A percentile compares a stretch with the other conserved stretches of the same genome.
phyloP scores from a whole-genome alignment of 1,140 invertebrate genomes.

The Lepidurus couesii region DNA sequence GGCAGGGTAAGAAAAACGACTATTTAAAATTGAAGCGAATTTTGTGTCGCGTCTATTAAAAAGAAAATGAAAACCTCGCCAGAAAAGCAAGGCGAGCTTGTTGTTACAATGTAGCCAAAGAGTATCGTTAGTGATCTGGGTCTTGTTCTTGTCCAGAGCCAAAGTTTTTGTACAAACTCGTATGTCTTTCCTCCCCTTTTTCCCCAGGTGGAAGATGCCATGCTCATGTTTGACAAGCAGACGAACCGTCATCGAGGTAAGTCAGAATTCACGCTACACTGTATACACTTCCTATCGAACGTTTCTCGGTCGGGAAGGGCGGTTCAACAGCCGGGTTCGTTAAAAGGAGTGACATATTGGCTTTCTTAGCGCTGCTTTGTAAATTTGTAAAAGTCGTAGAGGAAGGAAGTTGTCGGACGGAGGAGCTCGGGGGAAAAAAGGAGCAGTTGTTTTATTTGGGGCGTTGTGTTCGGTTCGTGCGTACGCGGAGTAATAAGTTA shows the following conservation, averaged over 20 bases:
- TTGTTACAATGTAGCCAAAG: not conserved
- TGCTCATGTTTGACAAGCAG: constrained; percentile 99
- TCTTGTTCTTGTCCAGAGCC: not conserved
- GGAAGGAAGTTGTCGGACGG: too few species aligned
- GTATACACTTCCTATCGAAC: not conserved
- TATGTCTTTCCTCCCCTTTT: constrained; percentile 42
- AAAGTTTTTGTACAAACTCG: constrained; percentile 20
- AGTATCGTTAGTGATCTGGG: not conserved
- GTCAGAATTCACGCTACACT: constrained; percentile 43
- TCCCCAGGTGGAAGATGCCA: constrained; percentile 98
- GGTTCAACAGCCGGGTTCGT: too few species aligned
- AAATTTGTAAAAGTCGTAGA: too few species aligned
- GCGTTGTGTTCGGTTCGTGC: not conserved
- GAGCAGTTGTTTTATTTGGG: not conserved
- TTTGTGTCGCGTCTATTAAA: too few species aligned
- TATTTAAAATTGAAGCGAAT: not conserved
- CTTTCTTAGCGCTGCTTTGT: too few species aligned
- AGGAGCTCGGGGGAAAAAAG: too few species aligned
- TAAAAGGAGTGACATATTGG: too few species aligned
- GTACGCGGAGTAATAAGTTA: constrained; percentile 1
- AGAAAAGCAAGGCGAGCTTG: not conserved
- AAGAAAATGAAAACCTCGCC: too few species aligned
- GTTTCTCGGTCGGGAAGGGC: too few species aligned
- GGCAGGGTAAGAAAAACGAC: constrained; percentile 80
- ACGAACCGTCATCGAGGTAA: constrained; percentile 99